A percentile compares a stretch with the other conserved stretches of the same genome.
Evolutionary conservation across 2,113 vertebrate species (phyloP).

Genomic region (Phyllostomus hastatus): DNA sequence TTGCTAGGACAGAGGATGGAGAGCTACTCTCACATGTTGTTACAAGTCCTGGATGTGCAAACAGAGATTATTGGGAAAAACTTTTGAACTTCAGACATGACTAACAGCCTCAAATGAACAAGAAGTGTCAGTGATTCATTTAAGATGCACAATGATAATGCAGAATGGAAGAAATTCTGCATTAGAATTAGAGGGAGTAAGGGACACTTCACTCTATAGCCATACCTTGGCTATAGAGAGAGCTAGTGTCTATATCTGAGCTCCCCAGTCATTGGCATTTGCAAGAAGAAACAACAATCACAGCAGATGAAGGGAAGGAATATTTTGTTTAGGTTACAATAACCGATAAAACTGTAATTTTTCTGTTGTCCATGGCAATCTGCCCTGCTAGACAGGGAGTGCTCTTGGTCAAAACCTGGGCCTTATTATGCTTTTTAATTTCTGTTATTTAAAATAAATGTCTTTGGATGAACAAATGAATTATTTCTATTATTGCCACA

Average conservation of each 20-base stretch:
- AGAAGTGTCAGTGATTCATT: not conserved
- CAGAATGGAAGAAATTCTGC: not conserved
- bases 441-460: not conserved
- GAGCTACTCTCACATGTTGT: not conserved
- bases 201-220: not conserved
- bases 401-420: not conserved
- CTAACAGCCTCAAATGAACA: not conserved
- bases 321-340: too few species aligned
- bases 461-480: not conserved
- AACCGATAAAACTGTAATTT: not conserved
- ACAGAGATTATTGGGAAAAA: not conserved
- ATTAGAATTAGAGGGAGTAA: not conserved
- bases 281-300: not conserved
- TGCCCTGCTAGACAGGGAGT: not conserved
- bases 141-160: not conserved
- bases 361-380: not conserved
- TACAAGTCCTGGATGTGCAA: not conserved
- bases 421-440: not conserved
- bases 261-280: not conserved
- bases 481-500: not conserved
- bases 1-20: not conserved
- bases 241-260: not conserved
- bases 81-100: not conserved
- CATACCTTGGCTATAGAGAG: fast-evolving
- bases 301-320: not conserved